Evolutionary conservation across 1,140 invertebrate genomes (phyloP).

Genomic region (Acromyrmex echinatior): DNA sequence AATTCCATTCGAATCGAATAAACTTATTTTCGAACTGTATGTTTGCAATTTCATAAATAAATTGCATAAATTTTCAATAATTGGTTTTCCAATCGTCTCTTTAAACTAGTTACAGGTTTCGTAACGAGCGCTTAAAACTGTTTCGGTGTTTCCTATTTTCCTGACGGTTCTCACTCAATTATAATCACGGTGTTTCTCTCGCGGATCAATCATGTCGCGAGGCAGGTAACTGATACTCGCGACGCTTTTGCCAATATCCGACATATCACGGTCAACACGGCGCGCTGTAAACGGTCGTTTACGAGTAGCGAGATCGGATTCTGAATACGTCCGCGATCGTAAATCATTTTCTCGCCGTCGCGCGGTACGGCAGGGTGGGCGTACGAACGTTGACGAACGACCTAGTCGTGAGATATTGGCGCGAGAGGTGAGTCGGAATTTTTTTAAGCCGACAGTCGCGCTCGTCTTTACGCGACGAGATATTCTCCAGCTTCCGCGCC

Average conservation of each 20-base stretch:
- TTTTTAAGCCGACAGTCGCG: conserved; percentile 20
- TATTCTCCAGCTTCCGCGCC: conserved; percentile 2
- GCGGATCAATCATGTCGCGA: conserved; percentile 51
- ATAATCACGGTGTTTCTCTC: conserved; percentile 16
- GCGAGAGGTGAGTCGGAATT: conserved; percentile 9
- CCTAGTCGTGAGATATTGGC: conserved; percentile 55
- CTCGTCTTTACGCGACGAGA: conserved; percentile 22
- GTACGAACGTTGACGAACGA: conserved; percentile 52
- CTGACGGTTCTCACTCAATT: conserved; percentile 14
- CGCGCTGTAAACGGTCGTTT: conserved; percentile 41
- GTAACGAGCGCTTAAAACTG: neutral
- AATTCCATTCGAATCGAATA: neutral
- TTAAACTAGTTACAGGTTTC: neutral
- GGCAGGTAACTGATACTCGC: conserved; percentile 48
- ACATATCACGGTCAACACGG: conserved; percentile 44
- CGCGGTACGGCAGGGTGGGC: neutral
- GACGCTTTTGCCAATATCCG: conserved; percentile 52
- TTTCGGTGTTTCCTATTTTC: neutral
- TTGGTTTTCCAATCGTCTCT: neutral
- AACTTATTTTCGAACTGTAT: neutral
- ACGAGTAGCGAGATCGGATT: conserved; percentile 48
- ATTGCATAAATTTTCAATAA: neutral
- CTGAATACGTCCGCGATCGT: conserved; percentile 61
- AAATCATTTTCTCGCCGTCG: conserved; percentile 59
- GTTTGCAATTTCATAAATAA: neutral